These are phyloP conservation scores for Reinhardtius hippoglossoides DNA, from an alignment of 2,113 vertebrate species.

Conservation along the genomic window DNA sequence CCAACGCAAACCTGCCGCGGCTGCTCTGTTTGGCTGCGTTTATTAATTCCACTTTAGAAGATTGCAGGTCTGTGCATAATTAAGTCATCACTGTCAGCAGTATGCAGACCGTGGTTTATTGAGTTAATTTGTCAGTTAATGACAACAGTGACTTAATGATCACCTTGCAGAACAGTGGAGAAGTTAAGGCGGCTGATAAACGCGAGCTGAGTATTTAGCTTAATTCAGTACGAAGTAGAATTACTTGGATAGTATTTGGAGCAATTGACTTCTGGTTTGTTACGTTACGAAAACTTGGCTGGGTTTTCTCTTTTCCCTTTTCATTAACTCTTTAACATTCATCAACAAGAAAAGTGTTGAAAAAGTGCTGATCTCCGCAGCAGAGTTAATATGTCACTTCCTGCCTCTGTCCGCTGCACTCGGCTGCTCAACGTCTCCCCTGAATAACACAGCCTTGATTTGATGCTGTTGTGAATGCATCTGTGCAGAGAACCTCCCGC, in stretches of 20 bases:
- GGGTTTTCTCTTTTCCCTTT: neutral
- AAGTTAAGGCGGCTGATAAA: neutral
- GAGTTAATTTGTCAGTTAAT: conserved; percentile 15
- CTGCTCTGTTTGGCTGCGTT: conserved; percentile 37
- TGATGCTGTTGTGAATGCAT: too few relatives aligned
- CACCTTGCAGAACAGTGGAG: neutral
- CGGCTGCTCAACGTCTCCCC: too few relatives aligned
- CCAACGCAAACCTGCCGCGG: conserved; percentile 29
- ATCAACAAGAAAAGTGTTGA: conserved; percentile 4
- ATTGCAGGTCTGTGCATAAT: conserved; percentile 37
- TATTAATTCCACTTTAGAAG: conserved; percentile 37
- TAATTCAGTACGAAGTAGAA: conserved; percentile 13
- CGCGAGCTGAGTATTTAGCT: conserved; percentile 14
- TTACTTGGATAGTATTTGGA: conserved; percentile 28
- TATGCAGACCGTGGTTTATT: neutral
- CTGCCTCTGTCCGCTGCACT: too few relatives aligned
- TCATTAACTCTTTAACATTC: neutral
- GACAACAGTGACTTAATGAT: conserved; percentile 15
- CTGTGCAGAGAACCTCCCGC: too few relatives aligned
- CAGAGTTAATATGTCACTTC: too few relatives aligned
- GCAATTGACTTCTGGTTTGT: conserved; percentile 29
- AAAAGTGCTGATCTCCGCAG: too few relatives aligned
- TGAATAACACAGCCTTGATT: too few relatives aligned
- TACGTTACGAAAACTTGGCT: conserved; percentile 19
- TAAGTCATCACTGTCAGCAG: conserved; percentile 32